Evolutionary conservation across 2,888 invertebrate species (phyloP).

Genomic region (Ommatoiulus sabulosus): DNA sequence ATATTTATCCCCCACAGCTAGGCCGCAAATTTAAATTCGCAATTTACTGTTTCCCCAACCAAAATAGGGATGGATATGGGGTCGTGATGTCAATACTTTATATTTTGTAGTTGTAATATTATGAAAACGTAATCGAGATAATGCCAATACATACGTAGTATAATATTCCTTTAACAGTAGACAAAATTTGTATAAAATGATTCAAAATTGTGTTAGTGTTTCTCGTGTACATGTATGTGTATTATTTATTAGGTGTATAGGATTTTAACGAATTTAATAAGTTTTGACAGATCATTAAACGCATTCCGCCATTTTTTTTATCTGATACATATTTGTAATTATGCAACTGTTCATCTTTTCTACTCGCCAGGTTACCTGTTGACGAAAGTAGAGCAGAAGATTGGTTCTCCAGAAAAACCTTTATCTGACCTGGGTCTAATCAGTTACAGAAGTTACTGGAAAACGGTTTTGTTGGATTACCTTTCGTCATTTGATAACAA

Average conservation of each 20-base stretch:
- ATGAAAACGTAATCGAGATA: too few relatives aligned
- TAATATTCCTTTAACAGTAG: too few relatives aligned
- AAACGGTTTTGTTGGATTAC: constrained; percentile 91
- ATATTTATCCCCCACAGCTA: not conserved
- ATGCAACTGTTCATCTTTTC: too few relatives aligned
- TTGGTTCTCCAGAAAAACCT: constrained; percentile 99
- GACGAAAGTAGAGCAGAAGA: constrained; percentile 95
- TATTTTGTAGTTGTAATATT: too few relatives aligned
- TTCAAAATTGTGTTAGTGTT: too few relatives aligned
- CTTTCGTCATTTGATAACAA: constrained; percentile 89
- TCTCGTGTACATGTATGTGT: too few relatives aligned
- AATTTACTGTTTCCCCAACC: not conserved
- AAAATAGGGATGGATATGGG: too few relatives aligned
- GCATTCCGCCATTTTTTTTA: not conserved
- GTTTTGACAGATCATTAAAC: not conserved
- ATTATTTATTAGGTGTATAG: too few relatives aligned
- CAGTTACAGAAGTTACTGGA: constrained; percentile 99
- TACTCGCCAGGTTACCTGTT: constrained; percentile 85
- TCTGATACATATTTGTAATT: not conserved
- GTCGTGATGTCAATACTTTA: not conserved
- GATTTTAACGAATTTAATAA: too few relatives aligned
- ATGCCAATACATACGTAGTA: too few relatives aligned
- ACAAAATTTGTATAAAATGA: too few relatives aligned
- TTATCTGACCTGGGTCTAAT: constrained; percentile 96
- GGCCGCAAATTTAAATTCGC: not conserved